Percentiles rank a stretch among this genome's conserved stretches.
Evolutionary conservation across 1,140 invertebrate species (phyloP).

Genomic region (Probaryconus sp.): DNA sequence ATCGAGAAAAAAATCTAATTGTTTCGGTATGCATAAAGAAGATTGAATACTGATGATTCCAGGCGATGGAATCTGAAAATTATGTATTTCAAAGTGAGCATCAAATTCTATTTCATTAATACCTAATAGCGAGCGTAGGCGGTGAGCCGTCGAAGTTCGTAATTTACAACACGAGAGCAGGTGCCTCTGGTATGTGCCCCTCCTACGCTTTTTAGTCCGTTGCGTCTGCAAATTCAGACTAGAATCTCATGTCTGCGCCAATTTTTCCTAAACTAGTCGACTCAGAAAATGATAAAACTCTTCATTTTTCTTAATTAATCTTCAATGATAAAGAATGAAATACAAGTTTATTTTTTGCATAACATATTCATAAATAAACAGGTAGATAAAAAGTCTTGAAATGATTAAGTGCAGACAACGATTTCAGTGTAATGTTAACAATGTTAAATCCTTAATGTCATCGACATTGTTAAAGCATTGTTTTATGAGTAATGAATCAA

Average conservation of each 20-base stretch:
- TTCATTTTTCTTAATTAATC: no score
- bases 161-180: conserved; percentile 63
- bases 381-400: no score
- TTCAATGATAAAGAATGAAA: no score
- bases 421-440: no score
- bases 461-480: no score
- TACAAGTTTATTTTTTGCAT: no score
- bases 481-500: no score
- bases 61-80: conserved; percentile 14
- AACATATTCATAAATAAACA: no score
- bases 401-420: no score
- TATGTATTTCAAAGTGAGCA: conserved; percentile 12
- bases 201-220: conserved; percentile 71
- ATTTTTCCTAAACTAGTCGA: conserved; percentile 25
- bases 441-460: no score
- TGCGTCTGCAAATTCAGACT: conserved; percentile 40
- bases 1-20: neutral
- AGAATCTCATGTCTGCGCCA: conserved; percentile 23
- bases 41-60: conserved; percentile 22
- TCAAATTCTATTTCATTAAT: conserved; percentile 32
- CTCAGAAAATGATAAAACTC: conserved; percentile 31
- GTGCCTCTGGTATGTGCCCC: conserved; percentile 74
- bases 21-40: neutral
- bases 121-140: conserved; percentile 37
- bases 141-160: conserved; percentile 61